These are phyloP conservation scores for Anabacerthia variegaticeps DNA, from an alignment of 2,797 vertebrate species.

Conservation along the genomic window DNA sequence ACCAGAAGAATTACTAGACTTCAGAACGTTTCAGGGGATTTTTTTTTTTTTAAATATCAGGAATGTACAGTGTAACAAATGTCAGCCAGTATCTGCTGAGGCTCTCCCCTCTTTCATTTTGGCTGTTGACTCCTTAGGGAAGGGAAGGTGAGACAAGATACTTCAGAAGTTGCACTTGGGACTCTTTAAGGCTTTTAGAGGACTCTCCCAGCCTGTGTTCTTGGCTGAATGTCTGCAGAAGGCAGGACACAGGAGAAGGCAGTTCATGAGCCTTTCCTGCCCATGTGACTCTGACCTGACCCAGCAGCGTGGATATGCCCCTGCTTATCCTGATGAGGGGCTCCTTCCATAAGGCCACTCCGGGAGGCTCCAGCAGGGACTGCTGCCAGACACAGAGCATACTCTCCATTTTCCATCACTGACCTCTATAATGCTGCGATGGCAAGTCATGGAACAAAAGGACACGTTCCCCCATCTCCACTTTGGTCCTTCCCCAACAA, in stretches of 20 bases:
- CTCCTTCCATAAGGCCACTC: neutral
- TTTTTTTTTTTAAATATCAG: neutral
- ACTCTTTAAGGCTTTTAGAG: neutral
- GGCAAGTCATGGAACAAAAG: neutral
- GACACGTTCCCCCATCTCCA: neutral
- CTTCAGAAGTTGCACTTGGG: neutral
- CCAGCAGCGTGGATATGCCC: neutral
- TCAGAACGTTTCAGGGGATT: neutral
- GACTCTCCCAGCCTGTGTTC: neutral
- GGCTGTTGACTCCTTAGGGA: neutral
- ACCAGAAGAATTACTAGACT: neutral
- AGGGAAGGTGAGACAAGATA: neutral
- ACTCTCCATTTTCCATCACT: neutral
- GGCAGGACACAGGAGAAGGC: neutral
- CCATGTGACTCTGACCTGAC: neutral
- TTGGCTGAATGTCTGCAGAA: neutral
- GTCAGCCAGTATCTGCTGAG: neutral
- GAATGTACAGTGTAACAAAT: neutral
- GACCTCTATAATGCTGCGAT: rapidly evolving
- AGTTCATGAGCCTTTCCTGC: neutral
- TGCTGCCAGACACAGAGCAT: neutral
- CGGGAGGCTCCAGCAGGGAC: rapidly evolving
- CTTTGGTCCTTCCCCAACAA: neutral
- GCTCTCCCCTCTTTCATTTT: neutral
- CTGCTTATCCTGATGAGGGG: neutral